Base-by-base conservation (phyloP, 2,113 vertebrate species). In the Entomyzon cyanotis region DNA sequence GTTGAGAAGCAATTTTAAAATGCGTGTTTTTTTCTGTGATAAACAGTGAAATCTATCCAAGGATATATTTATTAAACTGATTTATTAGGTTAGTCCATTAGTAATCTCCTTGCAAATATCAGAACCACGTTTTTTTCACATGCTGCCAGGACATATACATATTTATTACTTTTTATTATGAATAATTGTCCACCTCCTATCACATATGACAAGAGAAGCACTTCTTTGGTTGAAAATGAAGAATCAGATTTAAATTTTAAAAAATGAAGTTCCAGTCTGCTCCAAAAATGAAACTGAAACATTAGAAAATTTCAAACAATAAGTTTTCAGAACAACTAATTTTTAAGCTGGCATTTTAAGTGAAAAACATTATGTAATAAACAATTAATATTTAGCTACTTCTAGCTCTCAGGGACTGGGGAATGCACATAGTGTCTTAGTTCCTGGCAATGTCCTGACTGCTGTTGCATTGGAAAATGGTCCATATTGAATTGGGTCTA, bases 1-100 rank as follows among this genome's bases (percentile, higher is more conserved):
- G 3, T 73, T 64, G 25, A 69, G 47, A 80, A 63, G 3, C 4
- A 3, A 65, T 73, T 87, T 77, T 47, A 56, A 89, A 91, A 28
- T 8, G 35, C 2, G 0, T 21, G 4, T 0, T 15, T 73, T 70
- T 71, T 70, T 59, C 19, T 50, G 47, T 55, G 37, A 16, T 50
- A 56, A 60, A 76, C 6, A 76, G 3, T 39, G 7, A 81, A 47
- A 42, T 53, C 7, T 62, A 69, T 19, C 5, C 28, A 80, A 62
- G 23, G 15, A 13, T 2, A 31, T 27, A 62, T 84, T 56, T 58
- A 58, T 67, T 58, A 59, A 49, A 30, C 5, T 53, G 35, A 28
- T 41, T 77, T 70, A 65, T 87, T 58, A 20, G 16, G 5, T 25
- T 13, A 62, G 21, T 16, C 12, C 7, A 37, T 49, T 47, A 35